These are phyloP conservation scores for Calliphora vicina DNA, from an alignment of 1,140 invertebrate genomes.

Conservation along the genomic window DNA sequence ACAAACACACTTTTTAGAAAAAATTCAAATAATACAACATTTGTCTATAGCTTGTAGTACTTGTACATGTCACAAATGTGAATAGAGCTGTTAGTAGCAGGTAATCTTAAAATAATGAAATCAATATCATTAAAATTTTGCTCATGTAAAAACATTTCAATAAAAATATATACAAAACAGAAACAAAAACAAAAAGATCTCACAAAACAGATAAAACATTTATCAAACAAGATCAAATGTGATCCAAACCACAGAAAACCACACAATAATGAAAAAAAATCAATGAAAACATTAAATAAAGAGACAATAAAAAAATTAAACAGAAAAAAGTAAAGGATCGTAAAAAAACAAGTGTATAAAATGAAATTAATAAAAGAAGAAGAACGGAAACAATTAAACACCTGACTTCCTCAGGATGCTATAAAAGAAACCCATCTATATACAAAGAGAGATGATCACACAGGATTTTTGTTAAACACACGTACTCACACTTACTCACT, in stretches of 20 bases:
- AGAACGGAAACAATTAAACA: slow-evolving; percentile 43
- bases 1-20: neutral
- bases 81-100: slow-evolving; percentile 15
- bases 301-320: neutral
- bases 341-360: slow-evolving; percentile 7
- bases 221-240: slow-evolving; percentile 26
- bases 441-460: neutral
- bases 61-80: neutral
- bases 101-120: neutral
- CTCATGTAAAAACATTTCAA: slow-evolving; percentile 5
- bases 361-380: slow-evolving; percentile 10
- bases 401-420: slow-evolving; percentile 44
- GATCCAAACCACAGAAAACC: neutral
- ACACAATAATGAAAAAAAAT: slow-evolving; percentile 18
- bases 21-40: neutral
- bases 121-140: slow-evolving; percentile 32
- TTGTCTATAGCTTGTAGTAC: neutral
- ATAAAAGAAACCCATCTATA: neutral
- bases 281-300: neutral
- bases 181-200: neutral
- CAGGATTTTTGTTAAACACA: slow-evolving; percentile 15
- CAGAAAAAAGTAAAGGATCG: neutral
- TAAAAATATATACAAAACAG: neutral
- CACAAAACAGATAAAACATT: neutral
- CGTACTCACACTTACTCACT: neutral